These are phyloP conservation scores for Bufo bufo DNA, from an alignment of 2,113 vertebrate species.

Conservation along the genomic window DNA sequence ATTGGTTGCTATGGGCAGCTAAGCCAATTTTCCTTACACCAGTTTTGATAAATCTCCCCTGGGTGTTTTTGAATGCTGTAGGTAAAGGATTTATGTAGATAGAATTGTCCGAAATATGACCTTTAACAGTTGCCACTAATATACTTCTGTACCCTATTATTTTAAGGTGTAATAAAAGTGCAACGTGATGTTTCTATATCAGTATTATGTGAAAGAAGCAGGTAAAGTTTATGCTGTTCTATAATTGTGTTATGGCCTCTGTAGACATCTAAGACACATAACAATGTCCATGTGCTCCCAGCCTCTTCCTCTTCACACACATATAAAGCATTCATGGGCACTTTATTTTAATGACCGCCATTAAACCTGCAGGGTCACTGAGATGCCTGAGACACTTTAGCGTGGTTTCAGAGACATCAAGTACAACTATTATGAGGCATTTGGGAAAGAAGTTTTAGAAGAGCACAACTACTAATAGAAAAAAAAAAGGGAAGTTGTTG, in stretches of 20 bases:
- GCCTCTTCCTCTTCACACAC: slow-evolving; percentile 6
- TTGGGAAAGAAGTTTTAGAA: slow-evolving; percentile 32
- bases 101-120: slow-evolving; percentile 31
- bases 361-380: slow-evolving; percentile 32
- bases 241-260: slow-evolving; percentile 43
- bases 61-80: neutral
- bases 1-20: too few species aligned
- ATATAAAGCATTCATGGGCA: slow-evolving; percentile 51
- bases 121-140: slow-evolving; percentile 21
- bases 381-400: slow-evolving; percentile 30
- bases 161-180: slow-evolving; percentile 37
- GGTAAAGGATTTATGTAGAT: neutral
- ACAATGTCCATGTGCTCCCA: neutral
- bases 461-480: slow-evolving; percentile 21
- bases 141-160: neutral
- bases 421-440: slow-evolving; percentile 38
- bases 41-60: too few species aligned
- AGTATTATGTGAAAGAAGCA: slow-evolving; percentile 20
- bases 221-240: slow-evolving; percentile 21
- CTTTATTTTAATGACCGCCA: slow-evolving; percentile 50
- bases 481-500: neutral
- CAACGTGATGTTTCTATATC: slow-evolving; percentile 28
- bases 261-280: slow-evolving; percentile 23
- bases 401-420: slow-evolving; percentile 27
- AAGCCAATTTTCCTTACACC: too few species aligned